Evolutionary conservation across 2,888 invertebrate genomes (phyloP), one percentile per base, ranked within the genome.

Genomic region (Erebia palarica): DNA sequence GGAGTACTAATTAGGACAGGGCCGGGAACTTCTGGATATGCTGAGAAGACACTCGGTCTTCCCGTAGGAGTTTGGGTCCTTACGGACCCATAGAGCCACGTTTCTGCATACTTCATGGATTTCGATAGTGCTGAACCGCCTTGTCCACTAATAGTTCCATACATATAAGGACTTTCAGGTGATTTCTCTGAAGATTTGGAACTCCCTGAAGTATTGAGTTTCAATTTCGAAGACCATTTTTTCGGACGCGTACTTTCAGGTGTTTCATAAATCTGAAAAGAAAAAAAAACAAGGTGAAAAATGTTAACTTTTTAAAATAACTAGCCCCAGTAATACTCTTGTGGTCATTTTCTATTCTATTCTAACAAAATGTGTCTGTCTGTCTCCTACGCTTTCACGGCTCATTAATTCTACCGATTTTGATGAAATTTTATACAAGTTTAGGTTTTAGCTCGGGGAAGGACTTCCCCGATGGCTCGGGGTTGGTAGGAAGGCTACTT

Each of bases 61-160:
- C 87, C 85, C 78, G 89, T 87, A 81, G 87, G 88, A 79, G 93
- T 93, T 76, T 94, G 92, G 76, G 92, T 94, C 80, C 96, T 93
- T 1, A 96, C 95, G 53, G 96, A 96, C 79, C 97, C 96, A 83
- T 97, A 97, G 16, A 97, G 94, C 97, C 97, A 97, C 69, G 97
- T 96, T 83, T 97, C 96, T 53, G 96, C 96, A 90, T 96, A 96
- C 86, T 96, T 96, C 97, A 97, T 97, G 82, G 97, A 96, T 86
- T 96, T 96, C 72, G 96, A 96, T 68, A 97, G 86, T n/a, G 96
- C 95, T 80, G 96, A 95, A 74, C 95, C 95, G 69, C 95, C 95
- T 77, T 95, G 95, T 77, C 94, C 94, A 75, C 90, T 89, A 76
- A 93, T 88, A 42, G 93, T 93, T 60, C 93, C 93, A 80, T 92